These are phyloP conservation scores for Festucalex cinctus DNA, from an alignment of 2,113 vertebrate genomes.

Conservation along the genomic window DNA sequence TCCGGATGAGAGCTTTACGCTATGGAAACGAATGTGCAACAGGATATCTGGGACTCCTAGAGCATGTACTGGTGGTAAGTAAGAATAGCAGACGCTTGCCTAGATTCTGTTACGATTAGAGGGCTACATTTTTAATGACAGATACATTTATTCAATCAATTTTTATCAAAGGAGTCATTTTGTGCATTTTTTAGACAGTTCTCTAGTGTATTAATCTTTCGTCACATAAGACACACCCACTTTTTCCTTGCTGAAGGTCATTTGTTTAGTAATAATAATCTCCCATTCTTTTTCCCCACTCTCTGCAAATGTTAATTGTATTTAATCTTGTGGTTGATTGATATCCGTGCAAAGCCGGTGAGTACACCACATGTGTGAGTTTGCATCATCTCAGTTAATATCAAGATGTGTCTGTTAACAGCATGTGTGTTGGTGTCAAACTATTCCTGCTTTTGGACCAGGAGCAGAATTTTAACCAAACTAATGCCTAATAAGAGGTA, in stretches of 20 bases:
- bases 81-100: neutral
- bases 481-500: neutral
- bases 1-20: slow-evolving; percentile 84
- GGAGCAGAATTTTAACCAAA: neutral
- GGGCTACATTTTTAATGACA: neutral
- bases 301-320: slow-evolving; percentile 5
- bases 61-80: slow-evolving; percentile 93
- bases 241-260: neutral
- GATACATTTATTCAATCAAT: neutral
- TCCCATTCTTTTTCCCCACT: slow-evolving; percentile 21
- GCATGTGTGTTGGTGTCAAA: neutral
- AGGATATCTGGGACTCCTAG: slow-evolving; percentile 91
- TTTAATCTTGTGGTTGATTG: slow-evolving; percentile 38
- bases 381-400: slow-evolving; percentile 12
- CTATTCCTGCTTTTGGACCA: neutral
- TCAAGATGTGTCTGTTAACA: neutral
- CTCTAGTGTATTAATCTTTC: neutral
- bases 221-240: neutral
- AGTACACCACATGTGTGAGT: slow-evolving; percentile 57
- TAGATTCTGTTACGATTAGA: neutral
- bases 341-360: slow-evolving; percentile 67
- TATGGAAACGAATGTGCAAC: slow-evolving; percentile 89
- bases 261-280: slow-evolving; percentile 12
- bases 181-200: neutral
- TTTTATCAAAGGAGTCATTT: too few species aligned